Evolutionary conservation across 2,113 vertebrate species (phyloP).

Genomic region (Dicaeum eximium): DNA sequence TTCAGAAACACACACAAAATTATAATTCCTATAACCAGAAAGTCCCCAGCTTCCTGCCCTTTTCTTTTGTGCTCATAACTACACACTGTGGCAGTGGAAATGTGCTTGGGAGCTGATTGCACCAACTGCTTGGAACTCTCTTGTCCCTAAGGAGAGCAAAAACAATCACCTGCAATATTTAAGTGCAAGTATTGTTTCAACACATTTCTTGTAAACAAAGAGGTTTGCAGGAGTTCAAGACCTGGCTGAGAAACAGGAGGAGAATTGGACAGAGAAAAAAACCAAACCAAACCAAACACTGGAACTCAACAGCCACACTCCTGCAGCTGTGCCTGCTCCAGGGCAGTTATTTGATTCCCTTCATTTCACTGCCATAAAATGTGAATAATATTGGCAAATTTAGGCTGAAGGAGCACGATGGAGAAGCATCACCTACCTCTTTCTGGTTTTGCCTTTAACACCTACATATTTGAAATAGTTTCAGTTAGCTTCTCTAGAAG

Average conservation of each 20-base stretch:
- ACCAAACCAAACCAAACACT: neutral
- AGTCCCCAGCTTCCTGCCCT: neutral
- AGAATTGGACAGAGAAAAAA: neutral
- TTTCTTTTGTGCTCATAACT: neutral
- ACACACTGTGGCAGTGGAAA: neutral
- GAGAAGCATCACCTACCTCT: neutral
- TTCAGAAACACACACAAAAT: neutral
- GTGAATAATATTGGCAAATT: neutral
- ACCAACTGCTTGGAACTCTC: neutral
- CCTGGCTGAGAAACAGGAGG: neutral
- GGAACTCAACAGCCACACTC: too few species aligned
- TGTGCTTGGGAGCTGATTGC: neutral
- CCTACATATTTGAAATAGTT: fast-evolving
- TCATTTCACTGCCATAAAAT: neutral
- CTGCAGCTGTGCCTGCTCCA: neutral
- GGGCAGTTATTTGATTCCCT: neutral
- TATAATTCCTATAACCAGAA: neutral
- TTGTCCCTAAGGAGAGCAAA: neutral
- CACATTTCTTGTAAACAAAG: neutral
- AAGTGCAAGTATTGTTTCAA: neutral
- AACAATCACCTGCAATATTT: neutral
- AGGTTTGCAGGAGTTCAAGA: neutral
- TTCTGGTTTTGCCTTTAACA: neutral
- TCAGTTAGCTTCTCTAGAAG: neutral
- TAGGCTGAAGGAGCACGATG: neutral